These are phyloP conservation scores for Adoxophyes honmai DNA, from an alignment of 1,140 invertebrate genomes.

Conservation along the genomic window DNA sequence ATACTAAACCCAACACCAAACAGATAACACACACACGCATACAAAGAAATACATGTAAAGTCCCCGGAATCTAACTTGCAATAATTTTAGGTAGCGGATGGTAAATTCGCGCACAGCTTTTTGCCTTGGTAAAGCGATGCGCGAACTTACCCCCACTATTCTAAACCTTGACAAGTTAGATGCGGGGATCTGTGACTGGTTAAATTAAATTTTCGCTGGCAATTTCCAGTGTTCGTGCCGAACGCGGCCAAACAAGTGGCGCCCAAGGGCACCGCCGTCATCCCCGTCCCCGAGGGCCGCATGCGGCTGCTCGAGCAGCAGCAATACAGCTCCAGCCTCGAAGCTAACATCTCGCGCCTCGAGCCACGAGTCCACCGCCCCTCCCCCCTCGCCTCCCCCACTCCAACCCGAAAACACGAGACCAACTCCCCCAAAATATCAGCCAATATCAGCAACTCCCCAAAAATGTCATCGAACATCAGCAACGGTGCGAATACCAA, in stretches of 20 bases:
- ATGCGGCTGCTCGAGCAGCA: conserved; percentile 75
- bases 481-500: conserved; percentile 69
- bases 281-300: conserved; percentile 74
- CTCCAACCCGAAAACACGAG: conserved; percentile 26
- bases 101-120: no score
- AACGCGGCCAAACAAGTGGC: conserved; percentile 55
- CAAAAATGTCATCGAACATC: conserved; percentile 63
- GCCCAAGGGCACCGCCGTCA: conserved; percentile 55
- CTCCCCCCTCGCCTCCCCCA: conserved; percentile 33
- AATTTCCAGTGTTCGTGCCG: conserved; percentile 53
- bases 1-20: no score
- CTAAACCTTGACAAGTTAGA: no score
- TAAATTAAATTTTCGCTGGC: no score
- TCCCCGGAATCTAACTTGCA: no score
- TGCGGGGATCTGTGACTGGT: no score
- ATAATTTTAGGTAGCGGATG: no score
- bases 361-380: conserved; percentile 36
- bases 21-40: no score
- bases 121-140: no score
- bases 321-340: conserved; percentile 79
- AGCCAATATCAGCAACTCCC: conserved; percentile 19
- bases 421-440: conserved; percentile 13
- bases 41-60: no score
- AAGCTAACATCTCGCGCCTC: conserved; percentile 76
- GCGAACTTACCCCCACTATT: no score